Conservation (phyloP, 1,140 invertebrate genomes). For the Forficula auricularia region DNA sequence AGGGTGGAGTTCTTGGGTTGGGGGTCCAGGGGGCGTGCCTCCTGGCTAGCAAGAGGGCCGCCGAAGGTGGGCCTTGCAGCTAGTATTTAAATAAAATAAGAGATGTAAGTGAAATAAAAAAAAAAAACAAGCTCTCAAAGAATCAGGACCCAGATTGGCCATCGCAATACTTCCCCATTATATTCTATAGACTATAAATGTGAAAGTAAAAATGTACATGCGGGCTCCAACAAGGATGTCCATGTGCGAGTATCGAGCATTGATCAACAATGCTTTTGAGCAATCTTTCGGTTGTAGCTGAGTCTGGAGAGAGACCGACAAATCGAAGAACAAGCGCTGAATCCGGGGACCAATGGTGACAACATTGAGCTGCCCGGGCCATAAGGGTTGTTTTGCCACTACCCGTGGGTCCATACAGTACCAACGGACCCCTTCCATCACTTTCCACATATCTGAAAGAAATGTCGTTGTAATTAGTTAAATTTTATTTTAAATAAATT, state of each 20-base stretch:
- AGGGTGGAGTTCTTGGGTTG: too few relatives aligned
- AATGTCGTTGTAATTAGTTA: constrained; percentile 2
- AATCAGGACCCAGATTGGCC: too few relatives aligned
- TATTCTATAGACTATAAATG: too few relatives aligned
- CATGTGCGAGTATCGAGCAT: constrained; percentile 39
- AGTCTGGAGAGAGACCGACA: constrained; percentile 45
- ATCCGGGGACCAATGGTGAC: constrained; percentile 47
- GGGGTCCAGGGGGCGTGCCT: too few relatives aligned
- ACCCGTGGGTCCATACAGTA: constrained; percentile 57
- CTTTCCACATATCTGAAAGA: constrained; percentile 43
- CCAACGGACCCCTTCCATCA: constrained; percentile 36
- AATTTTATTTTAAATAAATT: too few relatives aligned
- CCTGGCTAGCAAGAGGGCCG: too few relatives aligned
- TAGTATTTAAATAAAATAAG: too few relatives aligned
- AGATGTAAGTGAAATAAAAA: too few relatives aligned
- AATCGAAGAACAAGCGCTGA: constrained; percentile 39
- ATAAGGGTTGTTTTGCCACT: constrained; percentile 65
- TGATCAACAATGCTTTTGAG: constrained; percentile 48
- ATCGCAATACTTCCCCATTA: too few relatives aligned
- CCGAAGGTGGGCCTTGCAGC: too few relatives aligned
- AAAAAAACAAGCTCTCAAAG: too few relatives aligned
- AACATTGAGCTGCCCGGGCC: constrained; percentile 45
- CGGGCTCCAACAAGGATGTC: constrained; percentile 35
- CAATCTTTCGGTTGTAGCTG: constrained; percentile 42
- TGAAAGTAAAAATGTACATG: constrained; percentile 45